Evolutionary conservation across 1,140 invertebrate genomes (phyloP), one percentile per base, ranked within the genome.

Genomic region (Globodera rostochiensis): DNA sequence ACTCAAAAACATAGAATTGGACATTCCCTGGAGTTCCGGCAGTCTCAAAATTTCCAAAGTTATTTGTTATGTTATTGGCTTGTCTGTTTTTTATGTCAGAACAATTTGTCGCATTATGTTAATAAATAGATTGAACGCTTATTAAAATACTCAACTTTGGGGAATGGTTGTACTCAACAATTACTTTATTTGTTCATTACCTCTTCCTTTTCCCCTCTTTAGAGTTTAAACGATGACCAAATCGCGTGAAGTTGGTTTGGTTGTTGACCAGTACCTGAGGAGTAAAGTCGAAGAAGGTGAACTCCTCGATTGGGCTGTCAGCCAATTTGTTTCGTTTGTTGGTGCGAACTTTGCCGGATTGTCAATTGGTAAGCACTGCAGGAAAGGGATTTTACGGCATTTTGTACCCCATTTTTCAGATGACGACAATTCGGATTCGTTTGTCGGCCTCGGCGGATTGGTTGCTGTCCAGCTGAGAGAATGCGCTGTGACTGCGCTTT

Each of bases 301-400:
- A 70, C 67, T 81, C 47, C n/a, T 82, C n/a, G 67, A 81, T 21
- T 80, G 13, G 67, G 81, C 81, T 15, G 15, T 82, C 19, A 21
- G 60, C n/a, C 73, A 74, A 60, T 64, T 82, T 36, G 21, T 74
- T 60, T n/a, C 46, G 6, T 82, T 82, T 82, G 81, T 82, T 74
- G 75, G 64, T 47, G 81, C 81, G 6, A 82, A 82, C 60, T 82
- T 82, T 74, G 77, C 77, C 47, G 81, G 81, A 15, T 21, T 67
- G 49, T 13, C 74, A 80, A 47, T 82, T 64, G 57, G 57, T 15
- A 15, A 15, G 1, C 3, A 19, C 53, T 11, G 8, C 53, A 1
- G 53, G 53, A 8, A 8, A 6, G 53, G 53, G 7, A 15, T 80
- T 82, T 46, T 73, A 46, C n/a, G 53, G 36, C 36, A 45, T 49